A percentile compares a stretch with the other conserved stretches of the same genome.
These are phyloP conservation scores for Megaleporinus macrocephalus DNA, from an alignment of 2,113 vertebrate species.

Conservation along the genomic window DNA sequence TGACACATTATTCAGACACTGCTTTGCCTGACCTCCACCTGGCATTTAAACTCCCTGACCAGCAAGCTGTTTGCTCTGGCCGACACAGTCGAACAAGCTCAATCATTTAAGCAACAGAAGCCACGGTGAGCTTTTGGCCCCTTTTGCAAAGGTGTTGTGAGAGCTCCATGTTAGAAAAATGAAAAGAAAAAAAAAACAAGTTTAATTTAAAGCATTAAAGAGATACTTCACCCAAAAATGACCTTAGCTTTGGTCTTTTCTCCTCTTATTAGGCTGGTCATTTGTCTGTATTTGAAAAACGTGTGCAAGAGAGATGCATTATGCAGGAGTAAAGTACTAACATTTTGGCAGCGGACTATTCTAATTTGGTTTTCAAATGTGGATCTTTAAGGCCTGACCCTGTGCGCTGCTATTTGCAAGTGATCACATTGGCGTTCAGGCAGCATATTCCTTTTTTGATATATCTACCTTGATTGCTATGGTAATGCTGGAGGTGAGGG, in stretches of 20 bases:
- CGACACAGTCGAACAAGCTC: slow-evolving; percentile 77
- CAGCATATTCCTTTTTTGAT: not conserved
- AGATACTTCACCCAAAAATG: slow-evolving; percentile 46
- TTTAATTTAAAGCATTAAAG: slow-evolving; percentile 47
- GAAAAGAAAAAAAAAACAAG: slow-evolving; percentile 23
- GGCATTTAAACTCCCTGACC: slow-evolving; percentile 85
- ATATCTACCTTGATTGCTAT: not conserved
- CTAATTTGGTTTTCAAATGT: too few species aligned
- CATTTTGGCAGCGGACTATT: not conserved
- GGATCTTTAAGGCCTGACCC: not conserved
- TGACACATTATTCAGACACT: slow-evolving; percentile 82
- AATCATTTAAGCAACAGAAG: slow-evolving; percentile 78
- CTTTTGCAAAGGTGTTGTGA: slow-evolving; percentile 11
- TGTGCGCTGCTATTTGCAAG: not conserved
- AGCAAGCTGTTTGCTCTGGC: slow-evolving; percentile 81
- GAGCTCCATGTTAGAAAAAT: slow-evolving; percentile 9
- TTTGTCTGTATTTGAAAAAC: slow-evolving; percentile 34
- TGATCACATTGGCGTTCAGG: not conserved
- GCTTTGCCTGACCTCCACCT: slow-evolving; percentile 85
- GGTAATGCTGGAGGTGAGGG: not conserved
- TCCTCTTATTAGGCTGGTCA: slow-evolving; percentile 22
- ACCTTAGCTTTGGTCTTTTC: slow-evolving; percentile 31
- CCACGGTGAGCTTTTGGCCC: slow-evolving; percentile 44
- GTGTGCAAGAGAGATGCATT: not conserved
- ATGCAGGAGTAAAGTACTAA: slow-evolving; percentile 10